Base-by-base conservation (phyloP, 2,888 invertebrate genomes). In the Linnaemya tessellans region DNA sequence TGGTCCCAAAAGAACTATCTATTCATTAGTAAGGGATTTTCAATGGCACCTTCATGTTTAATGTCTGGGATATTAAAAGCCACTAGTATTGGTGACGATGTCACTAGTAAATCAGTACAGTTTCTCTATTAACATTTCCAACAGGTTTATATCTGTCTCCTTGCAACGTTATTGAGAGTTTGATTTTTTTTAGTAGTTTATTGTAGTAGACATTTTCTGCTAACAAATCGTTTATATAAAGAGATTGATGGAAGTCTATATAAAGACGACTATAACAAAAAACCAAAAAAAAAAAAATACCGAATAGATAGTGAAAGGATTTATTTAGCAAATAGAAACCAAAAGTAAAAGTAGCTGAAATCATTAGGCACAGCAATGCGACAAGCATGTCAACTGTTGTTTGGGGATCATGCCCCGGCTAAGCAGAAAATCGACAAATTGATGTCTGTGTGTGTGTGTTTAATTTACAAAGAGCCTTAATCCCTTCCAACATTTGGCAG, bases 161-260 rank as follows among this genome's bases (percentile, higher is more conserved):
- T 20, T 58, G 51, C 78, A 78, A 41, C 41, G 25, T 68, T 60
- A 60, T 68, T 78, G 68, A 18, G 18, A 68, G 35, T 68, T 25
- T 51, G 8, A 25, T 25, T 46, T 51, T 74, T 62, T 11, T 62
- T 68, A n/a, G 18, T 38, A 51, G 3, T 20, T 20, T n/a, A 68
- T 51, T 54, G 49, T 43, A 67, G 62, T 11, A 64, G 60, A 78
- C 73, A 78, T 68, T 68, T 78, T 73, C 60, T 25, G 35, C 51
- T 38, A 54, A n/a, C 11, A 71, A 83, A 51, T 22, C 73, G 46
- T 73, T 46, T 20, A 9, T 49, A 1, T 58, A 49, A 18, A 49
- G 10, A 41, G 13, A 51, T 82, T 51, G 77, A 78, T 11, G 3
- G 41, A 41, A 41, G 11, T 78, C 43, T 75, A 67, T 65, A 18